Base-by-base conservation (phyloP, 1,140 invertebrate genomes). In the Bombus impatiens region DNA sequence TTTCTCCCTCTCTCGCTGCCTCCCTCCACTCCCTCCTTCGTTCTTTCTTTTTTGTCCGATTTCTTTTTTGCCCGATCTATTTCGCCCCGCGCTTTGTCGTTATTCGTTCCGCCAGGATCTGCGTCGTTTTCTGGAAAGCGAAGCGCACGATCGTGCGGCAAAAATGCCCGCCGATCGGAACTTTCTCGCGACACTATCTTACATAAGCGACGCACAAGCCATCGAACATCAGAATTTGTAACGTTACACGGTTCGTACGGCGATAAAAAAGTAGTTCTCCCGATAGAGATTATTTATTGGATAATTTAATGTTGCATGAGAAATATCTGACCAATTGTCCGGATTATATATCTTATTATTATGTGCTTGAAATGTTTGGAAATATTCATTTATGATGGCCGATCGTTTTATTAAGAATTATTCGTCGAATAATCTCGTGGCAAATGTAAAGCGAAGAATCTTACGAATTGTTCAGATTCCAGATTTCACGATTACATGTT, bases 81-180 rank as follows among this genome's bases (percentile, higher is more conserved):
- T 40, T 13, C 28, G 42, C 4, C 40, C 15, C 13, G 57, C 28
- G n/a, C 28, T 32, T 32, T 37, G 67, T 40, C 65, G 76, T 44
- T n/a, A 25, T 70, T 57, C 47, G 47, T 57, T 68, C 47, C 47
- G 28, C 28, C 68, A 15, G 37, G 37, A 72, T 42, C 42, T 25
- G 3, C 22, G 3, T n/a, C 71, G 57, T 53, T 78, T 68, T 84
- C 47, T 78, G 75, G 82, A 78, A 84, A 83, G 82, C 74, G 62
- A 81, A 42, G 37, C 68, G 15, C 35, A 28, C 47, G 35, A 35
- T 22, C 47, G 42, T 9, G 25, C 62, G 9, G 78, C 59, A 67
- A 80, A 47, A 70, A 53, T 80, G 42, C 25, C 0, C 42, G 28
- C n/a, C 18, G 59, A 65, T 57, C 77, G 28, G 13, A 25, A 82